Evolutionary conservation across 1,140 invertebrate species (phyloP).

Genomic region (Rhagoletis zephyria): DNA sequence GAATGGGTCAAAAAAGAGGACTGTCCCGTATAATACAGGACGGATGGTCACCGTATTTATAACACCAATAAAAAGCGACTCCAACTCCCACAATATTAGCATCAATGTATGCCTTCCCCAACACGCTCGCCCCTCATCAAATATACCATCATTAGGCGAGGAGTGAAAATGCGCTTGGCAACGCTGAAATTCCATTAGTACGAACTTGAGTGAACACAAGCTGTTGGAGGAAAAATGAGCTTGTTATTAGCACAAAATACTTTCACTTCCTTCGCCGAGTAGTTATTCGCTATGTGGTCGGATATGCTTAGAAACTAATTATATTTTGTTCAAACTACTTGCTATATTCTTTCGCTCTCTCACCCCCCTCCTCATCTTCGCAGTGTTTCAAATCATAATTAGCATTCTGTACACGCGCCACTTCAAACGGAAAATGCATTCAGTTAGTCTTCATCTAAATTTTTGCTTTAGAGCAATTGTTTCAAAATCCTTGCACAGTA

Average conservation of each 20-base stretch:
- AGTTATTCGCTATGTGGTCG: not conserved
- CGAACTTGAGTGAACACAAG: not conserved
- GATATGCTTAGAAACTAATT: not conserved
- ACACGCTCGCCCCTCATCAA: slow-evolving; percentile 59
- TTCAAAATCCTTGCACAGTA: not conserved
- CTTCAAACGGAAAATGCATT: not conserved
- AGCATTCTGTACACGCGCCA: not conserved
- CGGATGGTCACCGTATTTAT: not conserved
- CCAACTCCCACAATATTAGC: not conserved
- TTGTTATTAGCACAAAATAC: not conserved
- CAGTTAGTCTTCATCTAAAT: not conserved
- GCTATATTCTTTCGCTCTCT: not conserved
- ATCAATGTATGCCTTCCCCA: not conserved
- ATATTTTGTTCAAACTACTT: not conserved
- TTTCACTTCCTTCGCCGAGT: not conserved
- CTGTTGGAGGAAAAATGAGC: not conserved
- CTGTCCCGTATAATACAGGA: no score
- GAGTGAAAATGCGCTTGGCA: slow-evolving; percentile 59
- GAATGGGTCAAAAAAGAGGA: no score
- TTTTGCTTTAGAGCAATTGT: not conserved
- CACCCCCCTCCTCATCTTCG: not conserved
- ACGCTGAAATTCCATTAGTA: slow-evolving; percentile 71
- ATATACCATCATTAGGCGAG: slow-evolving; percentile 66
- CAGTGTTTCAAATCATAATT: not conserved
- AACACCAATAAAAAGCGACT: not conserved